Conservation (phyloP, 2,888 invertebrate genomes). For the Spisula subtruncata region DNA sequence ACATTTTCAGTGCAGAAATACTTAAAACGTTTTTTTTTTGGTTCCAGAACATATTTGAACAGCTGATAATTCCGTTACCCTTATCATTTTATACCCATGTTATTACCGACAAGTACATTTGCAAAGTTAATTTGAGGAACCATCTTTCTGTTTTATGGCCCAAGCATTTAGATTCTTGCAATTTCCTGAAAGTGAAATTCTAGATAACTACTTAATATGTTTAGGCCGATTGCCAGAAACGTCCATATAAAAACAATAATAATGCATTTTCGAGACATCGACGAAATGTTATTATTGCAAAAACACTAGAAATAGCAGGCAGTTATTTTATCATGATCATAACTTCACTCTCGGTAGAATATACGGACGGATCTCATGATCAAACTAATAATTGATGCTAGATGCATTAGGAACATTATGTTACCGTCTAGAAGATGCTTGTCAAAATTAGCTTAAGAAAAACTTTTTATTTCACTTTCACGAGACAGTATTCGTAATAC, state of each 20-base stretch:
- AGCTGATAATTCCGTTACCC: not conserved
- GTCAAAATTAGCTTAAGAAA: too few relatives aligned
- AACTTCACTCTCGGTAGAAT: not conserved
- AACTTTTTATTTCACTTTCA: too few relatives aligned
- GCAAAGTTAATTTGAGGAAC: not conserved
- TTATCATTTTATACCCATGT: constrained; percentile 14
- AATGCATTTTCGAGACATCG: not conserved
- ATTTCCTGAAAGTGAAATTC: not conserved
- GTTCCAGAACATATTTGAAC: not conserved
- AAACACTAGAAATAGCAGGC: not conserved
- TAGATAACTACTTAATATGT: not conserved
- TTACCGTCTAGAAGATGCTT: too few relatives aligned
- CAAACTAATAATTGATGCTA: too few relatives aligned
- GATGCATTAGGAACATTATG: too few relatives aligned
- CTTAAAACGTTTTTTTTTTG: not conserved
- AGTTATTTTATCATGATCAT: not conserved
- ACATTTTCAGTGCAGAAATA: not conserved
- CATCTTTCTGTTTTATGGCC: not conserved
- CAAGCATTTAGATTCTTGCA: not conserved
- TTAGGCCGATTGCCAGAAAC: not conserved
- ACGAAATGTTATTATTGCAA: constrained; percentile 3
- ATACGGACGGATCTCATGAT: not conserved
- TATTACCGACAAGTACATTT: not conserved
- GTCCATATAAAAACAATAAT: not conserved
- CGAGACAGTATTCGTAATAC: too few relatives aligned